Conservation (phyloP, 2,888 invertebrate genomes). For the Argynnis bischoffii region DNA sequence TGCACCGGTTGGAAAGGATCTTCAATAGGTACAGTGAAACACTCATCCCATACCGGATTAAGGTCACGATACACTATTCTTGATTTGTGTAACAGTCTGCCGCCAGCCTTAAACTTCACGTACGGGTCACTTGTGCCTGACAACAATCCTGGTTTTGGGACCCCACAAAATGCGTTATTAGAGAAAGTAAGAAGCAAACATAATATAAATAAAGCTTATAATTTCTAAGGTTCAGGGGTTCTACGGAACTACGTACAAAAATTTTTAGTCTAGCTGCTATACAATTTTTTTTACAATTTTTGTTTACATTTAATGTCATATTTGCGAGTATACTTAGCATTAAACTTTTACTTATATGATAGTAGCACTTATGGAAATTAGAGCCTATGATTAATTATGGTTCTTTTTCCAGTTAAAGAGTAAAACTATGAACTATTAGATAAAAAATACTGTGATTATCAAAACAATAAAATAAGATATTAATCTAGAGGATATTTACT, state of each 20-base stretch:
- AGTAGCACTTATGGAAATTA: too few species aligned
- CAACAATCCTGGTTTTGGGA: slow-evolving; percentile 77
- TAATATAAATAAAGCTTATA: slow-evolving; percentile 40
- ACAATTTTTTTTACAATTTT: background rate
- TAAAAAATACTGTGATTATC: slow-evolving; percentile 18
- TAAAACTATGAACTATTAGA: background rate
- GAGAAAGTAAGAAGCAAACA: slow-evolving; percentile 68
- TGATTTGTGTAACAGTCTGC: slow-evolving; percentile 95
- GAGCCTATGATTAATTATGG: too few species aligned
- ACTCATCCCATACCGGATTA: slow-evolving; percentile 99
- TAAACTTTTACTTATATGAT: too few species aligned
- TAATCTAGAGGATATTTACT: slow-evolving; percentile 29
- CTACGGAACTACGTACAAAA: slow-evolving; percentile 5
- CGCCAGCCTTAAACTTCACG: slow-evolving; percentile 96
- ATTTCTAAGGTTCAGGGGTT: slow-evolving; percentile 16
- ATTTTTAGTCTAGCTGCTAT: background rate
- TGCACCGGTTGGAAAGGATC: slow-evolving; percentile 93
- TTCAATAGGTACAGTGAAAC: slow-evolving; percentile 94
- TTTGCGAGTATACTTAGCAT: too few species aligned
- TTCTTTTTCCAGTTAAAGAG: too few species aligned
- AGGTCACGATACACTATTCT: slow-evolving; percentile 96
- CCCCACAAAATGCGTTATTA: slow-evolving; percentile 67
- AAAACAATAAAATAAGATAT: slow-evolving; percentile 10
- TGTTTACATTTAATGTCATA: too few species aligned
- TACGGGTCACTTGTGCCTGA: slow-evolving; percentile 98